Percentiles rank a stretch among this genome's conserved stretches.
Conservation (phyloP, 2,113 vertebrate genomes). For the Anolis carolinensis region DNA sequence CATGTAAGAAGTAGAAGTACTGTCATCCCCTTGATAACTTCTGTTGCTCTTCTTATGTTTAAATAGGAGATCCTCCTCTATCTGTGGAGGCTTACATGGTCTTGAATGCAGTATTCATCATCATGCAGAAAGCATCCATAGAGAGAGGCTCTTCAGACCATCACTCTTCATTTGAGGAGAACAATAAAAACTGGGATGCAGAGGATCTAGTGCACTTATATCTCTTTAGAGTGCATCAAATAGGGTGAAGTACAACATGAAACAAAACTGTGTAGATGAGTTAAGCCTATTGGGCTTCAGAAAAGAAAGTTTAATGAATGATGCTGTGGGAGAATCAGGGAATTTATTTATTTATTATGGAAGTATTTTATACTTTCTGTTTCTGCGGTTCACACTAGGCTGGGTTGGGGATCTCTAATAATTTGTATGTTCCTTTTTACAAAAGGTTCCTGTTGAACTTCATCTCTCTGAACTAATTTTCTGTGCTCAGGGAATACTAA, state of each 20-base stretch:
- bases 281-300: neutral
- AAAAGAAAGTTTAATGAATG: neutral
- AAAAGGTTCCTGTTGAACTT: neutral
- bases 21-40: neutral
- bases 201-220: neutral
- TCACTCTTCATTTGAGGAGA: neutral
- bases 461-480: neutral
- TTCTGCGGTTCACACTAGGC: neutral
- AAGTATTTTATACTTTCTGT: conserved; percentile 17
- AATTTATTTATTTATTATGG: too few species aligned
- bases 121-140: too few species aligned
- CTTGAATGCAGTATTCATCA: too few species aligned
- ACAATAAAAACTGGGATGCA: neutral
- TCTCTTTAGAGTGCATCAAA: neutral
- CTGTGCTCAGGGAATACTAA: neutral
- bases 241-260: neutral
- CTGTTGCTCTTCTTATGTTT: neutral
- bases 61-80: neutral
- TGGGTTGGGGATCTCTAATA: neutral
- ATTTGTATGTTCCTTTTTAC: neutral
- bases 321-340: conserved; percentile 5
- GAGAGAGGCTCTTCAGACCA: neutral
- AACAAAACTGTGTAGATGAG: neutral
- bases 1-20: neutral
- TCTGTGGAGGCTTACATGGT: too few species aligned